Evolutionary conservation across 1,140 invertebrate species (phyloP), one percentile per base, ranked within the genome.

Genomic region (Phocides pigmalion): DNA sequence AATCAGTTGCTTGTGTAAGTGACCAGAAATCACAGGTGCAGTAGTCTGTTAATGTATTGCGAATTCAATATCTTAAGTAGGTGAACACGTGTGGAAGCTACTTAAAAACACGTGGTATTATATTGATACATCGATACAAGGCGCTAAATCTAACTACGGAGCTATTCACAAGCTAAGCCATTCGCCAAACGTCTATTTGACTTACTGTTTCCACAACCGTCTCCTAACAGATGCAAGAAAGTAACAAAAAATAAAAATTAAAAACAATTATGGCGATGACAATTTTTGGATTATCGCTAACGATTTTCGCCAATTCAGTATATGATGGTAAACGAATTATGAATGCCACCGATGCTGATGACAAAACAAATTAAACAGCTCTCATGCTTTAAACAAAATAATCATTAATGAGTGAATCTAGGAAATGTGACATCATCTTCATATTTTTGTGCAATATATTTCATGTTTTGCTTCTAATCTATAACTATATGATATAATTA

Each of bases 121-220:
- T 53, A 41, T 64, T 9, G 53, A 58, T 51, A 70, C 64, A 66
- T 66, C 25, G 14, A 62, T 44, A 70, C 20, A 64, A 70, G 37
- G 35, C 65, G 71, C 73, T 81, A 84, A 63, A 64, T 53, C 80
- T 82, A 81, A 69, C 82, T 87, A 87, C 87, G 74, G 62, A 59
- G 75, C 84, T 83, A 84, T 75, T 49, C 66, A 80, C 64, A 90
- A 89, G 86, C 88, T 75, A 90, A 89, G 86, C 86, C 76, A 87
- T 77, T 82, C 80, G 81, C 83, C 74, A 85, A 79, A 85, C 82
- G 81, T 81, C 81, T 79, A 82, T 64, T 87, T 81, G 72, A 91
- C 89, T 91, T 91, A 91, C 89, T 91, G 89, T 89, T 91, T 91
- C 89, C 87, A 91, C 81, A 91, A 91, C 70, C 89, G 86, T 91